Evolutionary conservation across 2,797 vertebrate genomes (phyloP), one percentile per base, ranked within the genome.

Genomic region (Sebastes steindachneri): DNA sequence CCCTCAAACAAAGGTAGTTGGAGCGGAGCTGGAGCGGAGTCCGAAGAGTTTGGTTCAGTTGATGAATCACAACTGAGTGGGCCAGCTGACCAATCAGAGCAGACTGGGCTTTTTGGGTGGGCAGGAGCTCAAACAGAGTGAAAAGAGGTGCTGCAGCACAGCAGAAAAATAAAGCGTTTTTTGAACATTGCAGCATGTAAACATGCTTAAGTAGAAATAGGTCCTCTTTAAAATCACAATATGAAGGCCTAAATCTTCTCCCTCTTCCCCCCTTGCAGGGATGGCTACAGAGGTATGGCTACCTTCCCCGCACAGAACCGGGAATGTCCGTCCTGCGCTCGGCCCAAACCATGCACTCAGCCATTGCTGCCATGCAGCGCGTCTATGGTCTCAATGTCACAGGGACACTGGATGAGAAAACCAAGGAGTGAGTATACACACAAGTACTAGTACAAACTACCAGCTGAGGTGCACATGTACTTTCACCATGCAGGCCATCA

Each of bases 231-330:
- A 25, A 64, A 63, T 64, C 66, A 65, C 4, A 1, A n/a, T 10
- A 31, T 48, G 4, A 77, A 86, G 21, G 10, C 9, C 41, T 17
- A 51, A 54, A 72, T 86, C 25, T 53, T 33, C 57, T 79, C 9
- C 19, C 28, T 33, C 45, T 68, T 75, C 41, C 8, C 23, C n/a
- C 68, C 83, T 91, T 87, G 15, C 94, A 99, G 99, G 96, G 96
- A 94, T 99, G 99, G 99, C 96, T 99, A 95, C 98, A 99, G 95
- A 97, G 96, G 93, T 99, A 99, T 93, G 99, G 99, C 94, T 99
- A 99, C 95, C 97, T 99, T 93, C 96, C 97, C 87, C 96, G 92
- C 73, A 96, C 96, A 90, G 96, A 98, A 94, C 96, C 97, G 74
- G 96, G 97, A 93, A 97, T 99, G 98, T 97, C 98, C 6, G 96